Conservation (phyloP, 2,888 invertebrate species). For the Drosophila greeni region DNA sequence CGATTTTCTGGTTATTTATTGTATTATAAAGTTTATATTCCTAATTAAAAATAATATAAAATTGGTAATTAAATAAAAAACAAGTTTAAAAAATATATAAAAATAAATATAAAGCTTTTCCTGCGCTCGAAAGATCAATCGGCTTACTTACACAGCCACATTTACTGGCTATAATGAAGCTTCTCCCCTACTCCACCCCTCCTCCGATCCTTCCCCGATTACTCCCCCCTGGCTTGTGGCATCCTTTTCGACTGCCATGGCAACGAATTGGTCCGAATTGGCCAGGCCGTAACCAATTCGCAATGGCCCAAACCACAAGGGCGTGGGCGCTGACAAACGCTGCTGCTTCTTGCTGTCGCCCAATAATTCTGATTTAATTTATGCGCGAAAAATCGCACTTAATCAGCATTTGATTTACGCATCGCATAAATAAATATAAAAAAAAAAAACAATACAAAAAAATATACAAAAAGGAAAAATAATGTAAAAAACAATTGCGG, state of each 20-base stretch:
- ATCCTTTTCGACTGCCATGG: slow-evolving; percentile 12
- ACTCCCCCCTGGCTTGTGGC: not conserved
- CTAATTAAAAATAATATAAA: not conserved
- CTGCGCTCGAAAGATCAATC: slow-evolving; percentile 8
- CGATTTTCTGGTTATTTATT: no score
- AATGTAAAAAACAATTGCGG: not conserved
- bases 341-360: slow-evolving; percentile 28
- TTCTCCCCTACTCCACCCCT: not conserved
- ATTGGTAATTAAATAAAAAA: not conserved
- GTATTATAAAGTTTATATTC: no score
- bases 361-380: slow-evolving; percentile 59
- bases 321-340: slow-evolving; percentile 26
- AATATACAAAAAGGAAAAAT: not conserved
- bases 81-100: not conserved
- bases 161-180: slow-evolving; percentile 1
- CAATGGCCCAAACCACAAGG: slow-evolving; percentile 30
- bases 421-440: slow-evolving; percentile 14
- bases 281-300: slow-evolving; percentile 21
- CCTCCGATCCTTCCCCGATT: not conserved
- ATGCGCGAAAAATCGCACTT: slow-evolving; percentile 63
- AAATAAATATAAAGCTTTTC: not conserved
- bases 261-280: slow-evolving; percentile 24
- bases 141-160: not conserved
- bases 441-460: not conserved
- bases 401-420: slow-evolving; percentile 65